phyloP scores from a whole-genome alignment of 2,888 invertebrate species.

The Margaritifera margaritifera region DNA sequence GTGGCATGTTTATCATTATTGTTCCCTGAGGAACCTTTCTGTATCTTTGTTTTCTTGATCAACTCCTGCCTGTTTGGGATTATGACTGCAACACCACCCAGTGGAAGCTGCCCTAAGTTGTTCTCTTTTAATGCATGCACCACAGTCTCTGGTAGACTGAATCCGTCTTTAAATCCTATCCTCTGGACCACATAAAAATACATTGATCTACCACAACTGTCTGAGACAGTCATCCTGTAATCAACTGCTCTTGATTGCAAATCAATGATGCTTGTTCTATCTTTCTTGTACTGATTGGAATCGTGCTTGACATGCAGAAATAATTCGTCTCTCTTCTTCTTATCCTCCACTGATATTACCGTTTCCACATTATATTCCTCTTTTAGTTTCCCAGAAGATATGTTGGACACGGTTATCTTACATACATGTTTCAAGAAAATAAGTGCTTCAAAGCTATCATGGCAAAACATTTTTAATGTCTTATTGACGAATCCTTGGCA shows the following conservation, averaged over 20 bases:
- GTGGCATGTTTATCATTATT: slow-evolving; percentile 4
- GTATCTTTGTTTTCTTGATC: slow-evolving; percentile 1
- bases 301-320: slow-evolving; percentile 2
- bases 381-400: background rate
- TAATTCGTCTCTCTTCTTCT: slow-evolving; percentile 2
- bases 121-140: slow-evolving; percentile 31
- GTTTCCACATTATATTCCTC: slow-evolving; percentile 5
- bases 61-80: background rate
- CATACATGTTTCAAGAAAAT: slow-evolving; percentile 62
- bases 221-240: slow-evolving; percentile 10
- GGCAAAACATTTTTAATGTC: slow-evolving; percentile 46
- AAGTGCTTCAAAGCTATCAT: slow-evolving; percentile 54
- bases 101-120: slow-evolving; percentile 48
- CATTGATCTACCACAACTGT: slow-evolving; percentile 5
- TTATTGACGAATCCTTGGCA: slow-evolving; percentile 21
- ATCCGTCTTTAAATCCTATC: slow-evolving; percentile 43
- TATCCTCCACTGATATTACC: slow-evolving; percentile 1
- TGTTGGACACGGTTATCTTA: slow-evolving; percentile 42
- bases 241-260: slow-evolving; percentile 1
- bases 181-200: slow-evolving; percentile 54
- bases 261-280: background rate
- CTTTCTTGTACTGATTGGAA: slow-evolving; percentile 5
- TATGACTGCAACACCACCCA: slow-evolving; percentile 50
- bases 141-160: slow-evolving; percentile 29
- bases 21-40: slow-evolving; percentile 3